Conservation (phyloP, 2,888 invertebrate genomes). For the Itoplectis maculator region DNA sequence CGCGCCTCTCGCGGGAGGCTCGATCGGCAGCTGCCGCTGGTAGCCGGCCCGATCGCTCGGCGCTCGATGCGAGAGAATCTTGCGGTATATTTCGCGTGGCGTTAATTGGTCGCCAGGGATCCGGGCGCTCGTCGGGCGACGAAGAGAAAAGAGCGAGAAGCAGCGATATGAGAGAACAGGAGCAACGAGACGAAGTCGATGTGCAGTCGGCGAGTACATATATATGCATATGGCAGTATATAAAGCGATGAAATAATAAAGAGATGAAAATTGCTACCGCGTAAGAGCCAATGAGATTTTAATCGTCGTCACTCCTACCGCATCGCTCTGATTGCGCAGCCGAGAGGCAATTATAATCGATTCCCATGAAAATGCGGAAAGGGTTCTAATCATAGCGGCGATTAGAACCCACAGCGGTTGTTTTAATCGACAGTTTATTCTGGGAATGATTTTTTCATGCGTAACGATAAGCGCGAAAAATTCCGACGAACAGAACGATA, state of each 20-base stretch:
- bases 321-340: conserved; percentile 24
- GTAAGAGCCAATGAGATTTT: conserved; percentile 21
- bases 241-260: no score
- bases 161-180: conserved; percentile 9
- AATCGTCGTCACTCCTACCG: conserved; percentile 29
- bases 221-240: no score
- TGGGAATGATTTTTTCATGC: no score
- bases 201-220: no score
- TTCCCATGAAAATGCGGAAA: conserved; percentile 5
- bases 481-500: no score
- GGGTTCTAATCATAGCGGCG: background rate
- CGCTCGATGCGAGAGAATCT: conserved; percentile 56
- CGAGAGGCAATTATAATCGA: conserved; percentile 37
- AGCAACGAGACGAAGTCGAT: conserved; percentile 1
- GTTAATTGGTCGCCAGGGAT: conserved; percentile 67
- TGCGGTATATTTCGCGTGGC: conserved; percentile 72
- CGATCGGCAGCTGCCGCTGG: conserved; percentile 1
- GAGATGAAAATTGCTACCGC: conserved; percentile 32
- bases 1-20: conserved; percentile 33
- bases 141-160: background rate
- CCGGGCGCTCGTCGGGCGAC: background rate
- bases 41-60: conserved; percentile 49
- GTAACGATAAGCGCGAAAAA: no score
- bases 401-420: no score
- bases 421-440: background rate